Evolutionary conservation across 1,140 invertebrate species (phyloP), one percentile per base, ranked within the genome.

Genomic region (Lamellibrachia luymesi): DNA sequence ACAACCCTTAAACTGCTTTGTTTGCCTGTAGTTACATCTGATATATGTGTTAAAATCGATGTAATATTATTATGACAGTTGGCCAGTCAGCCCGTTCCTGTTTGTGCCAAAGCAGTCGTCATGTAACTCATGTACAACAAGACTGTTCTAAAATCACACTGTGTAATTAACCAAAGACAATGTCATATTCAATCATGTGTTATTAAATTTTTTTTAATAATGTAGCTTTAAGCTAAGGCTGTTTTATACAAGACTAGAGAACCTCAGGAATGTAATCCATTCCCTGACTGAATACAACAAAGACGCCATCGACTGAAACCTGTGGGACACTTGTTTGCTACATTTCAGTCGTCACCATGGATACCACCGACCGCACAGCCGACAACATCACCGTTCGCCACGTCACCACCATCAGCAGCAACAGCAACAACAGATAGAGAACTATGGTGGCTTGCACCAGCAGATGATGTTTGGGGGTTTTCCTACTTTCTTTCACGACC

Each of bases 391-490:
- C 51, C 91, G 25, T 17, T 22, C 8, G 64, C 13, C 64, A 1
- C 8, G 8, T 2, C 64, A 22, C 64, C 64, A 80, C 64, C 64
- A 6, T 4, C 64, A 80, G 6, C 64, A 80, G 8, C 64, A 80
- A 4, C 64, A 80, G 89, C 89, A 22, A n/a, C 91, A 91, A 17
- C 91, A 91, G 51, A 91, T 51, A 50, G 91, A 91, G 50, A 91
- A 91, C 50, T 91, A 91, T 91, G 50, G 91, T 52, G 56, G 56
- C 22, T 27, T 64, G 13, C 90, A 89, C 52, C 92, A 92, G 27
- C 92, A 92, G 50, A 50, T 90, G 25, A 50, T 50, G 27, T 92
- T 92, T 90, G 92, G 92, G 64, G 92, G 92, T 89, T 92, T 92
- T n/a, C 92, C 92, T 51, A 10, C 50, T 64, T 92, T 92, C 64